phyloP scores from a whole-genome alignment of 2,888 invertebrate genomes.

The Chrysolina americana region DNA sequence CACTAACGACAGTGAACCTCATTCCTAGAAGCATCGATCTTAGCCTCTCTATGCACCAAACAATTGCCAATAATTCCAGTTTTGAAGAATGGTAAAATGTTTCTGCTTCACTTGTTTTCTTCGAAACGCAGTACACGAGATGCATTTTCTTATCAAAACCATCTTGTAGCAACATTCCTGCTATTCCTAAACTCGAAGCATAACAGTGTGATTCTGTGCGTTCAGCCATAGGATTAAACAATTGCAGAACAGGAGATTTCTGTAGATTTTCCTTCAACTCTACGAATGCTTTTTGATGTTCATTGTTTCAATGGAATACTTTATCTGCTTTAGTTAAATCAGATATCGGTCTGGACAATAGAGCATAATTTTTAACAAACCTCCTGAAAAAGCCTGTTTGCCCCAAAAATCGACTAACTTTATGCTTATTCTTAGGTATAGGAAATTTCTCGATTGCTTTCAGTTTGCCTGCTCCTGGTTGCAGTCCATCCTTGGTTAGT shows the following conservation, averaged over 20 bases:
- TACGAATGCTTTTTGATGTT: no score
- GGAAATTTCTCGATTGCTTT: not conserved
- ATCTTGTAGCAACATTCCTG: not conserved
- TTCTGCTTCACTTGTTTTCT: not conserved
- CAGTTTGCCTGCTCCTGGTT: not conserved
- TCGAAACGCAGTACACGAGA: not conserved
- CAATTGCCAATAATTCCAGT: conserved; percentile 54
- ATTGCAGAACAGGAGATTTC: not conserved
- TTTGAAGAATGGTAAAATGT: conserved; percentile 52
- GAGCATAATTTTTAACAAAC: not conserved
- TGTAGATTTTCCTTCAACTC: not conserved
- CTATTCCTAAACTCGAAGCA: not conserved
- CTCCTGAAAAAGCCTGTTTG: not conserved
- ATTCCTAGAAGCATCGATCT: conserved; percentile 53
- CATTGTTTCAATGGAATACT: no score
- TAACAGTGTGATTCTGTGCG: not conserved
- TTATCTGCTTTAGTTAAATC: not conserved
- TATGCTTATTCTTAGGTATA: not conserved
- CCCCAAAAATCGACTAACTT: not conserved
- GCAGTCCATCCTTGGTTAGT: not conserved
- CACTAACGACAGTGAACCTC: conserved; percentile 54
- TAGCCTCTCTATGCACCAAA: conserved; percentile 54
- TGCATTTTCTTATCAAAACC: not conserved
- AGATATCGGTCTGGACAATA: not conserved
- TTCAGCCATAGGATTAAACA: not conserved